Percentiles rank a stretch among this genome's conserved stretches.
These are phyloP conservation scores for Phalanger gymnotis DNA, from an alignment of 2,797 vertebrate species.

Conservation along the genomic window DNA sequence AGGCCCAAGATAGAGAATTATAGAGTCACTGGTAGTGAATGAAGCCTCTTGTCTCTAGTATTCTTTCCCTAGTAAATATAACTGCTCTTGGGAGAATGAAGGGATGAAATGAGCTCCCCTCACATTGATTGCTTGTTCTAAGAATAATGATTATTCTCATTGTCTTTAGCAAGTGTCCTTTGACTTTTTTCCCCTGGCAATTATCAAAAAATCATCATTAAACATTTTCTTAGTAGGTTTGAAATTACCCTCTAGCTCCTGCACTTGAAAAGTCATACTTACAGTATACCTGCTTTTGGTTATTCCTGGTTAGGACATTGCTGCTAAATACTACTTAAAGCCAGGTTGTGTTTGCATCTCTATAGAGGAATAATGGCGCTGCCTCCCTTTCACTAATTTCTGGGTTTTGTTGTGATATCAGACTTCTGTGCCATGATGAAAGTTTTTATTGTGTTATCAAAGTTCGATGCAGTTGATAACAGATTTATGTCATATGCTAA, in stretches of 20 bases:
- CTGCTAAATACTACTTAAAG: background rate
- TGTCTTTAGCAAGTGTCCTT: too few species aligned
- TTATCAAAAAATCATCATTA: too few species aligned
- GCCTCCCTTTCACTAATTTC: background rate
- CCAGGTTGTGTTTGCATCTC: background rate
- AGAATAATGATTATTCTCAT: too few species aligned
- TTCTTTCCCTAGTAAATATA: background rate
- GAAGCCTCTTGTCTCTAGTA: background rate
- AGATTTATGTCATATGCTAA: background rate
- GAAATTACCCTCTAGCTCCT: too few species aligned
- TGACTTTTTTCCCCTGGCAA: too few species aligned
- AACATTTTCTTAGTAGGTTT: too few species aligned
- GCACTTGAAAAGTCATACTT: too few species aligned
- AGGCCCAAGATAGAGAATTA: background rate
- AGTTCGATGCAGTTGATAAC: background rate
- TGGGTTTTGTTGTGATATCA: background rate
- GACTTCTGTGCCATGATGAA: background rate
- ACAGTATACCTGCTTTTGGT: too few species aligned
- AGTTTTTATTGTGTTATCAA: background rate
- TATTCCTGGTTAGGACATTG: background rate
- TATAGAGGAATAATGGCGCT: background rate
- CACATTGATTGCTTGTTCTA: too few species aligned
- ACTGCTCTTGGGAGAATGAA: background rate
- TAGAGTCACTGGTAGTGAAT: background rate
- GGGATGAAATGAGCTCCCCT: background rate